Evolutionary conservation across 2,113 vertebrate species (phyloP).

Genomic region (Phaethon lepturus): DNA sequence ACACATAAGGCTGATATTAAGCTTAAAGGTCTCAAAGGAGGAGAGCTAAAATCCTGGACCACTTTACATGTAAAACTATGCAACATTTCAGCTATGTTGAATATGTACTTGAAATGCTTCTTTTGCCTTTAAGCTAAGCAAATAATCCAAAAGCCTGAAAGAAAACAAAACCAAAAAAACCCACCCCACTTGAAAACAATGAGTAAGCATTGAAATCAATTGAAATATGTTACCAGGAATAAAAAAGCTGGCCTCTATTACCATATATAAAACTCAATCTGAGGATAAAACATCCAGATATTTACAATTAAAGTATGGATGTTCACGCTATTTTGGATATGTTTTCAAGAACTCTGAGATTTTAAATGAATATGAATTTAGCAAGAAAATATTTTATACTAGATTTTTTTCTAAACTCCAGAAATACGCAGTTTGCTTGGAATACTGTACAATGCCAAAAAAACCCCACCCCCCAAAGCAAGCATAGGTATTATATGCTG

Average conservation of each 20-base stretch:
- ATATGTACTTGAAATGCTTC: neutral
- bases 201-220: neutral
- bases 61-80: neutral
- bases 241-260: neutral
- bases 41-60: neutral
- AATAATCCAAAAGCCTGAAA: neutral
- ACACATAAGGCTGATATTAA: neutral
- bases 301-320: neutral
- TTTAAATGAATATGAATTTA: neutral
- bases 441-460: neutral
- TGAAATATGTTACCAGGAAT: neutral
- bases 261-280: neutral
- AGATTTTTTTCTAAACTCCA: neutral
- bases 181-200: neutral
- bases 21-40: neutral
- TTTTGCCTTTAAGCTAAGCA: neutral
- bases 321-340: neutral
- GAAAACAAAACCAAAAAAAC: neutral
- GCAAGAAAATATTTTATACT: neutral
- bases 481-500: neutral
- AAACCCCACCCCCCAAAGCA: neutral
- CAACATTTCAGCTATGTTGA: neutral
- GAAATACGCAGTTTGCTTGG: neutral
- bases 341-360: neutral
- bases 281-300: neutral